Percentiles rank a stretch among this genome's conserved stretches.
phyloP scores from a whole-genome alignment of 2,797 vertebrate species.

The Percopsis omiscomaycus region DNA sequence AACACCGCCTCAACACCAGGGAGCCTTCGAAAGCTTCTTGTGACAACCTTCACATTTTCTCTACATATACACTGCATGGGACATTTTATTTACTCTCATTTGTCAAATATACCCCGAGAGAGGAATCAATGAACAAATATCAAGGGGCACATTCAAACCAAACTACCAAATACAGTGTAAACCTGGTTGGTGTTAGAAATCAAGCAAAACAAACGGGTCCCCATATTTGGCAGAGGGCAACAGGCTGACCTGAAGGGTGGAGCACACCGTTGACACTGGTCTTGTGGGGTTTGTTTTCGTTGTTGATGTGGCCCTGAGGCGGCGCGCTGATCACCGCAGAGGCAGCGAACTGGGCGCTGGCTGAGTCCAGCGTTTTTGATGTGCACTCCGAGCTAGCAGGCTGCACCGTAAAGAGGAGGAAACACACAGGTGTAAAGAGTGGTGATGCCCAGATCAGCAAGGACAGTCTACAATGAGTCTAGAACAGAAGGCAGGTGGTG shows the following conservation, averaged over 20 bases:
- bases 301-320: constrained; percentile 74
- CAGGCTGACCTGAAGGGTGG: constrained; percentile 82
- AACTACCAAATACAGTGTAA: not conserved
- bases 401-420: constrained; percentile 52
- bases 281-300: constrained; percentile 78
- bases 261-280: constrained; percentile 83
- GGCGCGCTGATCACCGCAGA: constrained; percentile 88
- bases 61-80: too few species aligned
- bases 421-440: not conserved
- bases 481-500: not conserved
- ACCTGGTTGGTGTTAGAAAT: too few species aligned
- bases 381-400: constrained; percentile 79
- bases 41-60: too few species aligned
- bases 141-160: too few species aligned
- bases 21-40: too few species aligned
- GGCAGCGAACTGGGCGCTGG: constrained; percentile 92
- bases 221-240: not conserved
- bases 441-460: too few species aligned
- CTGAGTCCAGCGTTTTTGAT: constrained; percentile 91
- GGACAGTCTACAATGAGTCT: not conserved
- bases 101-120: too few species aligned
- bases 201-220: not conserved
- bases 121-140: too few species aligned
- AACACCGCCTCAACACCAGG: not conserved
- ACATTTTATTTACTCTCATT: too few species aligned